phyloP scores from a whole-genome alignment of 2,888 invertebrate genomes.

The Erebia epiphron region DNA sequence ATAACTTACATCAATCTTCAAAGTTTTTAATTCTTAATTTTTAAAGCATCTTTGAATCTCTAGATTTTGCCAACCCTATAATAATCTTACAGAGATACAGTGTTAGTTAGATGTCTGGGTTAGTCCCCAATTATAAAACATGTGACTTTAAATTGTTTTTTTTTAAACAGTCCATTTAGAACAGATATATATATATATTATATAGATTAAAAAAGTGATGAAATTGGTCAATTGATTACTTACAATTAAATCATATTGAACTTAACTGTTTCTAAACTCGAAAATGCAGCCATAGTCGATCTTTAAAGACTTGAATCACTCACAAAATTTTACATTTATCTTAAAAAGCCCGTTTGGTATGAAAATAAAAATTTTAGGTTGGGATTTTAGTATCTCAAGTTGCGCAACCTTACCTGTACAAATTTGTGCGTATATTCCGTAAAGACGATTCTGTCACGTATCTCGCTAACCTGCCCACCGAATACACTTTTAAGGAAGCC shows the following conservation, averaged over 20 bases:
- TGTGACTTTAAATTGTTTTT: too few relatives aligned
- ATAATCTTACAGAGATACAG: too few relatives aligned
- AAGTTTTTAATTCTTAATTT: too few relatives aligned
- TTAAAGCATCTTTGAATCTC: too few relatives aligned
- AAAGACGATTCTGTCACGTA: slow-evolving; percentile 74
- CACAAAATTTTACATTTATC: not conserved
- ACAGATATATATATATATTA: too few relatives aligned
- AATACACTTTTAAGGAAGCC: slow-evolving; percentile 79
- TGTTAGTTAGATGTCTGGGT: too few relatives aligned
- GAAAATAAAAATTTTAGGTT: slow-evolving; percentile 14
- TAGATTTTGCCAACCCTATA: too few relatives aligned
- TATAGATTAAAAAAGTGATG: too few relatives aligned
- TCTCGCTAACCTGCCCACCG: slow-evolving; percentile 74
- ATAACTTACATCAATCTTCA: too few relatives aligned
- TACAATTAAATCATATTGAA: not conserved
- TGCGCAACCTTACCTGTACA: slow-evolving; percentile 81
- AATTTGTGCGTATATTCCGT: slow-evolving; percentile 64
- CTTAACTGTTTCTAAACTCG: not conserved
- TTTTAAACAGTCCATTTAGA: too few relatives aligned
- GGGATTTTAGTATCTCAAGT: slow-evolving; percentile 44
- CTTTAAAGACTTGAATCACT: not conserved
- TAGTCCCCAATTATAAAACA: too few relatives aligned
- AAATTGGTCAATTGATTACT: slow-evolving; percentile 18
- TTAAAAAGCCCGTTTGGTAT: not conserved
- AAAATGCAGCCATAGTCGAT: not conserved